Evolutionary conservation across 2,113 vertebrate genomes (phyloP).

Genomic region (Ascaphus truei): DNA sequence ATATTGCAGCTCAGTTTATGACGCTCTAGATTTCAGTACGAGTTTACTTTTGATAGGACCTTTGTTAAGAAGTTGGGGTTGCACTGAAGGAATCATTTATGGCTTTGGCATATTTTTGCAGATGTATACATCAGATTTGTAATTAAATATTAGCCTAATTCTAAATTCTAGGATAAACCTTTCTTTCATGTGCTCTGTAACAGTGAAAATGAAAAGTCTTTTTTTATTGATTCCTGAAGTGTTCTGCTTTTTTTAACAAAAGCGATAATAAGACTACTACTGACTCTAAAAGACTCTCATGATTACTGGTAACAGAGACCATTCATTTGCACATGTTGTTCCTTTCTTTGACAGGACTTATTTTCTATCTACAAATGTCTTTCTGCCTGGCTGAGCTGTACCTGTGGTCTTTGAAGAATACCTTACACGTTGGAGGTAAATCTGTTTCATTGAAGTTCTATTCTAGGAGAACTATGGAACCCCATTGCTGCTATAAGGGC

Average conservation of each 20-base stretch:
- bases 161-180: no score
- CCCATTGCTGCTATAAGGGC: neutral
- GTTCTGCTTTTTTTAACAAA: neutral
- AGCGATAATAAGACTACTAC: neutral
- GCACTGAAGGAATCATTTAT: no score
- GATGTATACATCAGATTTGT: no score
- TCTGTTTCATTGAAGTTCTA: slow-evolving; percentile 37
- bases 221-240: no score
- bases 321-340: slow-evolving; percentile 44
- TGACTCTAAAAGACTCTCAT: slow-evolving; percentile 24
- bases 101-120: no score
- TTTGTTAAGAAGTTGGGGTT: no score
- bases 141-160: no score
- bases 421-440: slow-evolving; percentile 82
- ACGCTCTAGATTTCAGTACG: no score
- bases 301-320: slow-evolving; percentile 41
- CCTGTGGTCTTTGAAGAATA: slow-evolving; percentile 90
- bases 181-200: no score
- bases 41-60: no score
- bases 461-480: neutral
- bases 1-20: no score
- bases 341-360: slow-evolving; percentile 56
- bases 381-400: slow-evolving; percentile 92
- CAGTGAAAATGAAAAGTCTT: no score
- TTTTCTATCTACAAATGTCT: slow-evolving; percentile 79